Evolutionary conservation across 2,113 vertebrate genomes (phyloP), one percentile per base, ranked within the genome.

Genomic region (Prionailurus viverrinus): DNA sequence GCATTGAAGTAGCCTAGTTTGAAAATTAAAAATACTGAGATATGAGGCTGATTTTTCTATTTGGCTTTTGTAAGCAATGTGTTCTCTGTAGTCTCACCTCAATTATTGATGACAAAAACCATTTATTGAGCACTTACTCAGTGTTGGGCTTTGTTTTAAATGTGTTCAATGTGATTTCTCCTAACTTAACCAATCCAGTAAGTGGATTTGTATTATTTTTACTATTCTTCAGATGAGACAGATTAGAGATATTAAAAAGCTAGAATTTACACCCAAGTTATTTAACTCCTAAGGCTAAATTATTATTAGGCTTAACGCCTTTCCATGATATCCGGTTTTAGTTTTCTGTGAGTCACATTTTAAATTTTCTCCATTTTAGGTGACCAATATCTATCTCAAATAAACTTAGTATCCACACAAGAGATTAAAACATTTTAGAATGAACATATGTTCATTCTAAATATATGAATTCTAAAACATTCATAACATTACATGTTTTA

Each of bases 341-440:
- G 21, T 89, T 39, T 81, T 92, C 82, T 88, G 31, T 87, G 76
- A 91, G 69, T 94, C 58, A 65, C 5, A 66, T 25, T 89, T 93
- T 55, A 94, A 89, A 91, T 78, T 29, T 69, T 76, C 58, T 53
- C 58, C 80, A 53, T 81, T 85, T 63, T 58, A 66, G 25, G 10
- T 90, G n/a, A 80, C 1, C 6, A 48, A 4, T 92, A 78, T 76
- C n/a, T 89, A 76, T 81, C 45, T 14, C 8, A 82, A 78, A 53
- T 71, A 89, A 63, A 79, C 15, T 68, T 79, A 53, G n/a, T 78
- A 61, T 79, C 39, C 86, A 73, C 48, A 39, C 33, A 68, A 69
- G 23, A 61, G 66, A 91, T 82, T 89, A 81, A 94, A 68, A 89
- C 29, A 65, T 87, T 91, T 55, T 86, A 93, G 95, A 84, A 61